These are phyloP conservation scores for Ameiurus melas DNA, from an alignment of 2,113 vertebrate genomes.

Conservation along the genomic window DNA sequence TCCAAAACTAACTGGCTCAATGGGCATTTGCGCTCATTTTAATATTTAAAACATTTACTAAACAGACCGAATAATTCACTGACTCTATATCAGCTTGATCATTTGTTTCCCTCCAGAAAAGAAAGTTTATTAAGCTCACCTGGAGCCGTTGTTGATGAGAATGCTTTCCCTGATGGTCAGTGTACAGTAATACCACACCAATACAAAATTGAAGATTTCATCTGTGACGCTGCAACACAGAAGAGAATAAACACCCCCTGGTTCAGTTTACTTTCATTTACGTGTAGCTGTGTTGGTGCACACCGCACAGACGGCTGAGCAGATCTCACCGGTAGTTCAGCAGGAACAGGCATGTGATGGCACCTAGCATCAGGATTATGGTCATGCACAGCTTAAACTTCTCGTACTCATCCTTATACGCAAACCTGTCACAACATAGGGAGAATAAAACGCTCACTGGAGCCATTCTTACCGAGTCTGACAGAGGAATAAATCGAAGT, in stretches of 20 bases:
- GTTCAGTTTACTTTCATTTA: background rate
- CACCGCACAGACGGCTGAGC: background rate
- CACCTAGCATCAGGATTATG: constrained; percentile 92
- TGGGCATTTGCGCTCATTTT: background rate
- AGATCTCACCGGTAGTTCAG: constrained; percentile 87
- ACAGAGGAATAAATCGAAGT: background rate
- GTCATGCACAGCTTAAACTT: constrained; percentile 98
- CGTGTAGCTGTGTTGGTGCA: background rate
- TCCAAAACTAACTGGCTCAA: background rate
- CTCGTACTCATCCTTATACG: constrained; percentile 98
- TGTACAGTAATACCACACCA: constrained; percentile 98
- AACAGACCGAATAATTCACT: background rate
- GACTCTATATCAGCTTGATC: background rate
- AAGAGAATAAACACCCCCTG: background rate
- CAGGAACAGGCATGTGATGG: constrained; percentile 88
- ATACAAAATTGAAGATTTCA: constrained; percentile 95
- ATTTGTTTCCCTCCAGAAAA: background rate
- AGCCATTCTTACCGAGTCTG: background rate
- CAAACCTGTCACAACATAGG: constrained; percentile 76
- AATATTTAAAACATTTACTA: background rate
- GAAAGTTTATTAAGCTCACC: constrained; percentile 64
- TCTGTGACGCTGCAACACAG: constrained; percentile 83
- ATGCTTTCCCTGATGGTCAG: constrained; percentile 95
- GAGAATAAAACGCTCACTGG: background rate
- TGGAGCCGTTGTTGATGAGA: constrained; percentile 95